Evolutionary conservation across 2,888 invertebrate genomes (phyloP).

Genomic region (Coremacera marginata): DNA sequence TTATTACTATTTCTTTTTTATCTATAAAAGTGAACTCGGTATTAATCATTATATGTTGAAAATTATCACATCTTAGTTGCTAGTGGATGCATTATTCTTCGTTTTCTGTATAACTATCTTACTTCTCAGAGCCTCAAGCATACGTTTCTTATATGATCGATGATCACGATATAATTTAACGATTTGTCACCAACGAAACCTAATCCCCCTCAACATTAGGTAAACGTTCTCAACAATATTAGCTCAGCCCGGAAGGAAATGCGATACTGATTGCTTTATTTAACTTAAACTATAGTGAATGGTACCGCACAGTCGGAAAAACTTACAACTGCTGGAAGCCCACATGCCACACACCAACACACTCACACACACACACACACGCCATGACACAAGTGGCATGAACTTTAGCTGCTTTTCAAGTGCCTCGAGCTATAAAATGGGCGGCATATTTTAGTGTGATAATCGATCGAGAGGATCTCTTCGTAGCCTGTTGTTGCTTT

Average conservation of each 20-base stretch:
- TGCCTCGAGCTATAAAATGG: conserved; percentile 10
- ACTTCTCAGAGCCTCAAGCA: neutral
- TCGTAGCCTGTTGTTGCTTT: neutral
- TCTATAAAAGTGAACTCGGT: too few relatives aligned
- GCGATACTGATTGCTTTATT: conserved; percentile 35
- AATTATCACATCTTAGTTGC: too few relatives aligned
- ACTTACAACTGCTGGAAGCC: neutral
- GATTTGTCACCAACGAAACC: neutral
- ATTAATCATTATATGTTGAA: too few relatives aligned
- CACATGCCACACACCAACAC: conserved; percentile 20
- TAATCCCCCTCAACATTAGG: neutral
- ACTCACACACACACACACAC: neutral
- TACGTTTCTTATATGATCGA: neutral
- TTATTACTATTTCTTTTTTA: too few relatives aligned
- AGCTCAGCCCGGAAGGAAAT: conserved; percentile 27
- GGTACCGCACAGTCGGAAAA: neutral
- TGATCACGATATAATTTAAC: conserved; percentile 12
- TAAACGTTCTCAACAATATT: neutral
- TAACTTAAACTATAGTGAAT: conserved; percentile 2
- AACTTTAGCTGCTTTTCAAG: neutral
- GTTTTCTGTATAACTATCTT: too few relatives aligned
- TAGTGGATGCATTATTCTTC: too few relatives aligned
- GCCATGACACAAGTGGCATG: neutral
- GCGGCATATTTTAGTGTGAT: conserved; percentile 29
- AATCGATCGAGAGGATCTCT: conserved; percentile 26